These are phyloP conservation scores for Aleiodes alternator DNA, from an alignment of 2,888 invertebrate species.

Conservation along the genomic window DNA sequence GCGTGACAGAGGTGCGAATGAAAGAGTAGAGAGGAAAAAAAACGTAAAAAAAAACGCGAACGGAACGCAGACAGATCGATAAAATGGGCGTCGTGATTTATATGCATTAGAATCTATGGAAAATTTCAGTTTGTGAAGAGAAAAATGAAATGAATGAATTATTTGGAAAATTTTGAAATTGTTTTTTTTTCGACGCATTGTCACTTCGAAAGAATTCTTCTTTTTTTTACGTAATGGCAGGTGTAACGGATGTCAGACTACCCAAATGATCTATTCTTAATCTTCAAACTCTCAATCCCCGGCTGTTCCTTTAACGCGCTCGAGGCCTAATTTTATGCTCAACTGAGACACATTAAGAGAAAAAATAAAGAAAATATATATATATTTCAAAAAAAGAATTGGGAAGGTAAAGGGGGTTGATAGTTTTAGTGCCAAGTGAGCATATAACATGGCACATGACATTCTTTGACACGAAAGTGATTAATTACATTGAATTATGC, in stretches of 20 bases:
- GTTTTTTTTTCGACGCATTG: neutral
- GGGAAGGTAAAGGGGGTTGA: slow-evolving; percentile 3
- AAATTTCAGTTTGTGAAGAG: too few species aligned
- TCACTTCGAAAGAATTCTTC: neutral
- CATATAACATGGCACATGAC: slow-evolving; percentile 17
- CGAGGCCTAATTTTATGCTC: slow-evolving; percentile 38
- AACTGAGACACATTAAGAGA: slow-evolving; percentile 25
- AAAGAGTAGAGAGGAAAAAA: slow-evolving; percentile 11
- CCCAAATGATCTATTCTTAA: slow-evolving; percentile 44
- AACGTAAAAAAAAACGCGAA: neutral
- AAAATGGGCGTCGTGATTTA: slow-evolving; percentile 29
- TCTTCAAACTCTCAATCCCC: slow-evolving; percentile 34
- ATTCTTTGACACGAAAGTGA: slow-evolving; percentile 1
- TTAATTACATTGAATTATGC: neutral
- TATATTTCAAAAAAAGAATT: slow-evolving; percentile 1
- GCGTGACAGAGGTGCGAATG: too few species aligned
- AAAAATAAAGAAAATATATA: neutral
- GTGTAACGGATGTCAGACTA: slow-evolving; percentile 40
- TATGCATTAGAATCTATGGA: too few species aligned
- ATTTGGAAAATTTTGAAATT: neutral
- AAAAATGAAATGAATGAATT: neutral
- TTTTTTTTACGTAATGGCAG: slow-evolving; percentile 33
- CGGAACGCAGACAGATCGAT: slow-evolving; percentile 33
- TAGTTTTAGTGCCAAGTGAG: slow-evolving; percentile 28
- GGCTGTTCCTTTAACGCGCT: slow-evolving; percentile 36